Evolutionary conservation across 2,113 vertebrate species (phyloP).

Genomic region (Microcebus griseorufus): DNA sequence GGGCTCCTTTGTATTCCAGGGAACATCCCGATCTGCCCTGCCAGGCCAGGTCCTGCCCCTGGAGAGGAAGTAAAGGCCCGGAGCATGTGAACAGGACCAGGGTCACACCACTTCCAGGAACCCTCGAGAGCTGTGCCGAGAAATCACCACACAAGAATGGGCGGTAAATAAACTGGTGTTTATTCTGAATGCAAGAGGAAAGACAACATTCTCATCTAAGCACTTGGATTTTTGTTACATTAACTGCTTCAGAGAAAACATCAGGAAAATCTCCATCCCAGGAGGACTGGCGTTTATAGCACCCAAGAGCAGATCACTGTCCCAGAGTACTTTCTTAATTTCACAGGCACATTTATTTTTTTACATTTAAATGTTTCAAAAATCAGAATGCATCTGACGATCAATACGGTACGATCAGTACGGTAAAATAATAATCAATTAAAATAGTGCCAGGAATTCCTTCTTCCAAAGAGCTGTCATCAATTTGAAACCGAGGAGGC

Average conservation of each 20-base stretch:
- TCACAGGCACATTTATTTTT: background rate
- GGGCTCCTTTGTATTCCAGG: background rate
- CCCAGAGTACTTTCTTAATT: background rate
- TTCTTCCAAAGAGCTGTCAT: background rate
- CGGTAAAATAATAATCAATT: background rate
- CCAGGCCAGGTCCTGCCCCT: background rate
- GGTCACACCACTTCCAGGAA: slow-evolving; percentile 76
- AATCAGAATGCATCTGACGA: background rate
- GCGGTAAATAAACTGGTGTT: slow-evolving; percentile 77
- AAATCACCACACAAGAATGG: slow-evolving; percentile 63
- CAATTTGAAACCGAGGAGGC: background rate
- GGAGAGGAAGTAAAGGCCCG: background rate
- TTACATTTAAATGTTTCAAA: background rate
- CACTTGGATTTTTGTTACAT: slow-evolving; percentile 34
- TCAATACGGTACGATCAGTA: background rate
- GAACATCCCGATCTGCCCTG: background rate
- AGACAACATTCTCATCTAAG: slow-evolving; percentile 67
- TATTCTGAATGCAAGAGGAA: slow-evolving; percentile 70
- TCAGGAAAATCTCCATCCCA: slow-evolving; percentile 51
- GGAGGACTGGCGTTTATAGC: background rate
- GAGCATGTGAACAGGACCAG: slow-evolving; percentile 68
- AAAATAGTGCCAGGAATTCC: background rate
- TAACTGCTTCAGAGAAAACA: slow-evolving; percentile 57
- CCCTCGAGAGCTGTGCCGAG: slow-evolving; percentile 64
- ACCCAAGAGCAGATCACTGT: background rate